Percentiles rank a stretch among this genome's conserved stretches.
Evolutionary conservation across 2,797 vertebrate genomes (phyloP).

Genomic region (Siniperca undulata): DNA sequence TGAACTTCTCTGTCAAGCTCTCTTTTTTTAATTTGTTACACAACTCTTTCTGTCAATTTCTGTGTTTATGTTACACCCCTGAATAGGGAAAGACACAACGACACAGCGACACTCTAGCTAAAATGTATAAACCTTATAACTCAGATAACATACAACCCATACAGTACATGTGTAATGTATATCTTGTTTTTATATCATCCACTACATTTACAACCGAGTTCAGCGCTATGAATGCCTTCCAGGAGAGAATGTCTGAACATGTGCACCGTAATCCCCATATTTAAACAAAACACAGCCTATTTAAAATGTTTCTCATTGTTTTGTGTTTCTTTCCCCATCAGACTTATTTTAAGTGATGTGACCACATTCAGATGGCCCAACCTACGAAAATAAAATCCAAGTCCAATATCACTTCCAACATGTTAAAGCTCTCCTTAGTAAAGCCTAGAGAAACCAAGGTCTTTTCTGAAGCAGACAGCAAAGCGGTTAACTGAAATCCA

Average conservation of each 20-base stretch:
- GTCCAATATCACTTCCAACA: neutral
- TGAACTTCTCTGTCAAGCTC: neutral
- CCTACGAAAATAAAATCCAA: neutral
- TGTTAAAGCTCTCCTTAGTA: neutral
- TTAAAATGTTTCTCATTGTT: neutral
- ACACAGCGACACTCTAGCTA: no score
- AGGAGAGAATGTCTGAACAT: no score
- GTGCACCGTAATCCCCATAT: neutral
- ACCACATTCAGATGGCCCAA: no score
- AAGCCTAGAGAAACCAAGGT: neutral
- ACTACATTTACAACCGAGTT: no score
- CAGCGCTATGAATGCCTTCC: neutral
- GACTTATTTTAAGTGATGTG: neutral
- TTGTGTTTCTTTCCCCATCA: neutral
- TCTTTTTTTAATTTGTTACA: neutral
- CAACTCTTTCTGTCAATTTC: neutral
- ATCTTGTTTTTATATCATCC: no score
- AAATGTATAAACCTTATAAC: no score
- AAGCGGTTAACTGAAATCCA: neutral
- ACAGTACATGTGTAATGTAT: no score
- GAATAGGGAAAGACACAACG: no score
- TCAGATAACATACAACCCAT: no score
- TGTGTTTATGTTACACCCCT: neutral
- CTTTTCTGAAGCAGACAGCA: neutral
- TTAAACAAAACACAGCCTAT: neutral